Conservation (phyloP, 2,888 invertebrate species). For the Noctua fimbriata region DNA sequence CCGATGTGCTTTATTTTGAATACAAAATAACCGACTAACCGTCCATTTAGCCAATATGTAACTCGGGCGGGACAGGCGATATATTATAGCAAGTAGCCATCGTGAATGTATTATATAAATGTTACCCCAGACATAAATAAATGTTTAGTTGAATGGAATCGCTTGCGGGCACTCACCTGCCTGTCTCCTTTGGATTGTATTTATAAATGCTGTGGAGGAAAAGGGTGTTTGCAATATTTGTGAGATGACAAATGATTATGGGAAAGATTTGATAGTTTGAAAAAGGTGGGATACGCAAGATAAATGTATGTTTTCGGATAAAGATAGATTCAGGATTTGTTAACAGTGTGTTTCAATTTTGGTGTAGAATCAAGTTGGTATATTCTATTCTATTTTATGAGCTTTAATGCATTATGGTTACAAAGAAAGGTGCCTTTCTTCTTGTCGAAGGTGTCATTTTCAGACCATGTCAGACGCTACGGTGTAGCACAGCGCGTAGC, state of each 20-base stretch:
- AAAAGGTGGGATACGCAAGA: no score
- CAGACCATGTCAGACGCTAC: background rate
- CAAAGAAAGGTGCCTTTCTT: no score
- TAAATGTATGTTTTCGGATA: no score
- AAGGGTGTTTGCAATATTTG: background rate
- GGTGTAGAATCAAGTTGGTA: no score
- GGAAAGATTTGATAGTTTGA: background rate
- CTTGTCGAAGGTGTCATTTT: no score
- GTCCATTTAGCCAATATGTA: background rate
- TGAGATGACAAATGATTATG: background rate
- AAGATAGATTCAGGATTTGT: no score
- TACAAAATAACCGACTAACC: background rate
- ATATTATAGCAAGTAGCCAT: constrained; percentile 11
- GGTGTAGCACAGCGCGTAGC: background rate
- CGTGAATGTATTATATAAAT: constrained; percentile 19
- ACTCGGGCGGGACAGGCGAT: background rate
- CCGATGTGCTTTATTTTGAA: no score
- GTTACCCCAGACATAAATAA: constrained; percentile 1
- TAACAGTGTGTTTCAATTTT: no score
- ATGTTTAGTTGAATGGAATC: constrained; percentile 3
- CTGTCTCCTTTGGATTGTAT: background rate
- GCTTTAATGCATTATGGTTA: no score
- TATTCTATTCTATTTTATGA: no score
- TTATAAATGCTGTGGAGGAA: background rate
- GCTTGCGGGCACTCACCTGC: background rate